Base-by-base conservation (phyloP, 2,888 invertebrate species). In the Amphipyra berbera region DNA sequence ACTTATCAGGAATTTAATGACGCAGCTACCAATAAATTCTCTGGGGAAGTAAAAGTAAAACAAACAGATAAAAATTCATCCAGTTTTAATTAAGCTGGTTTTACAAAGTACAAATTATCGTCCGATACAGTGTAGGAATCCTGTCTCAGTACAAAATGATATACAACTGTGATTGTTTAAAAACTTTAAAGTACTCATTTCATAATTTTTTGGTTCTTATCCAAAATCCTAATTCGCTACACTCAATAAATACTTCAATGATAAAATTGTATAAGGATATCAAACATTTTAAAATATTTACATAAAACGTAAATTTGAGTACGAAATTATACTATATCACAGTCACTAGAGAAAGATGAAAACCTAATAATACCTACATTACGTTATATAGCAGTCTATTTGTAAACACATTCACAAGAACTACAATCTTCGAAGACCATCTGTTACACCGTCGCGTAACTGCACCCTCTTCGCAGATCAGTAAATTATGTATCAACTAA, bases 281-380 rank as follows among this genome's bases (percentile, higher is more conserved):
- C 93, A 94, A 94, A 94, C 81, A 88, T 90, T 88, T 88, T 71
- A 86, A 91, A 90, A 85, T 94, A 93, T 94, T 75, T 93, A 93
- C 92, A 93, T 67, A 92, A 86, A 90, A 90, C 86, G 82, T 89
- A 87, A 86, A 83, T 84, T 83, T 80, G 79, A 88, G 84, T 86
- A 87, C 82, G 85, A 92, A 94, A 93, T 93, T 92, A 94, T 91
- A 90, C 92, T 94, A 94, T 95, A 95, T 95, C 94, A 95, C 94
- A 95, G 94, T 93, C 89, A 88, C 94, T 95, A 94, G 90, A 93
- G 86, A 94, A 88, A 92, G 89, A 90, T 91, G 87, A 90, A 90
- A 89, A 87, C 82, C 86, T 88, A 87, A 83, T 79, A 78, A 83
- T 79, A 78, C 79, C 88, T 91, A 90, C 82, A 70, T 88, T 90